Evolutionary conservation across 2,888 invertebrate species (phyloP).

Genomic region (Spatulosminthurus flaviceps): DNA sequence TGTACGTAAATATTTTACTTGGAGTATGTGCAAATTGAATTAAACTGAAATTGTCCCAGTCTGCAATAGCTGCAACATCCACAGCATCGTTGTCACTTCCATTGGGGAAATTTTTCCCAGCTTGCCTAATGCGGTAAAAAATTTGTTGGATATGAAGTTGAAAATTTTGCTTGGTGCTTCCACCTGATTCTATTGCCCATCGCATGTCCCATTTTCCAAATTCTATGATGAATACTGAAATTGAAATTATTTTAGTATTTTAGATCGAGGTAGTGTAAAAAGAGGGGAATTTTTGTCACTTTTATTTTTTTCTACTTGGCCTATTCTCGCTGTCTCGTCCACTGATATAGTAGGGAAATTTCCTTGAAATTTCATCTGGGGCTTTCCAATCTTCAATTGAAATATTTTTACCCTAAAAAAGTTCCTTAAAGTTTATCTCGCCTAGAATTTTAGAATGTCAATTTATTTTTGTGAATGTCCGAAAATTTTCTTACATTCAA

Average conservation of each 20-base stretch:
- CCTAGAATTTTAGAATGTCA: no score
- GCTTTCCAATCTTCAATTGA: no score
- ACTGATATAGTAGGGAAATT: constrained; percentile 1
- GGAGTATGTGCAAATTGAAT: background rate
- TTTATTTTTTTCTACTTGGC: background rate
- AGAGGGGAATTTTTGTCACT: no score
- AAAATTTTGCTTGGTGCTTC: background rate
- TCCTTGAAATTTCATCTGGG: no score
- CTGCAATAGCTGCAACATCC: background rate
- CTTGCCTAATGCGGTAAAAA: background rate
- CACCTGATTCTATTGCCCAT: background rate
- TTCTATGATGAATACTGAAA: background rate
- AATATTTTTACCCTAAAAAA: no score
- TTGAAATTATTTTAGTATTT: no score
- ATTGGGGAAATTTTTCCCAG: background rate
- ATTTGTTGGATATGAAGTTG: background rate
- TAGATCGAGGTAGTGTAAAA: background rate
- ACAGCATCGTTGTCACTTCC: background rate
- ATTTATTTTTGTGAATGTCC: no score
- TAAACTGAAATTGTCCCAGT: constrained; percentile 8
- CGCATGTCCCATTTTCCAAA: constrained; percentile 5
- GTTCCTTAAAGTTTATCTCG: no score
- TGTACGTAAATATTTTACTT: background rate
- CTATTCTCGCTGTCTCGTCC: background rate
- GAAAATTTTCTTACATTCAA: no score